These are phyloP conservation scores for Haplochromis burtoni DNA, from an alignment of 2,113 vertebrate genomes.

Conservation along the genomic window DNA sequence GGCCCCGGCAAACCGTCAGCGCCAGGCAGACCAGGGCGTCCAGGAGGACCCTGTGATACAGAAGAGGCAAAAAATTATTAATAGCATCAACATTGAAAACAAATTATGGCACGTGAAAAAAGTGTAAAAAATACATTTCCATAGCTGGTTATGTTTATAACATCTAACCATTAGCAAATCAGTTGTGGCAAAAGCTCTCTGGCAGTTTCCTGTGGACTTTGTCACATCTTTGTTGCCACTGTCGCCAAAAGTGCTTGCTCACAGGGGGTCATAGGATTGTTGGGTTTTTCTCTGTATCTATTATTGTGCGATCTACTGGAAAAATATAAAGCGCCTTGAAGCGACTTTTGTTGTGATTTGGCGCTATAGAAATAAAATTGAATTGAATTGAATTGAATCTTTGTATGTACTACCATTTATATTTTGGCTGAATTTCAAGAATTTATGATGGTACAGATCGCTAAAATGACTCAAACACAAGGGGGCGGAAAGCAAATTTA, in stretches of 20 bases:
- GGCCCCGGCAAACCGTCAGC: conserved; percentile 92
- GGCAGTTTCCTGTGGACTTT: background rate
- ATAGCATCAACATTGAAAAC: background rate
- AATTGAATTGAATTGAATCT: background rate
- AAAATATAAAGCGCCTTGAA: background rate
- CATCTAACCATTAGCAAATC: background rate
- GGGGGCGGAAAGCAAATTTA: accelerated
- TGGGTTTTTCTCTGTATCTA: background rate
- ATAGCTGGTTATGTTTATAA: background rate
- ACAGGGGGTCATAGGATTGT: background rate
- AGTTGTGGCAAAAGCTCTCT: background rate
- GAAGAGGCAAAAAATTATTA: background rate
- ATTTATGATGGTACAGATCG: accelerated
- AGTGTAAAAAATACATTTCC: background rate
- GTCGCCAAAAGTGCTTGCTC: background rate
- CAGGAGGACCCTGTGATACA: conserved; percentile 80
- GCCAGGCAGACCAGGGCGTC: conserved; percentile 89
- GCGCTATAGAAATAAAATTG: accelerated
- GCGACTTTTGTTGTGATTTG: background rate
- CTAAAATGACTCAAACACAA: background rate
- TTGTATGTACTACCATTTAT: background rate
- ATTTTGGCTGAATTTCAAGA: background rate
- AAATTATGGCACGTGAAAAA: background rate
- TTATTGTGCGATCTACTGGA: background rate
- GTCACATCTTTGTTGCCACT: background rate